Conservation (phyloP, 2,888 invertebrate genomes). For the Aphidius colemani region DNA sequence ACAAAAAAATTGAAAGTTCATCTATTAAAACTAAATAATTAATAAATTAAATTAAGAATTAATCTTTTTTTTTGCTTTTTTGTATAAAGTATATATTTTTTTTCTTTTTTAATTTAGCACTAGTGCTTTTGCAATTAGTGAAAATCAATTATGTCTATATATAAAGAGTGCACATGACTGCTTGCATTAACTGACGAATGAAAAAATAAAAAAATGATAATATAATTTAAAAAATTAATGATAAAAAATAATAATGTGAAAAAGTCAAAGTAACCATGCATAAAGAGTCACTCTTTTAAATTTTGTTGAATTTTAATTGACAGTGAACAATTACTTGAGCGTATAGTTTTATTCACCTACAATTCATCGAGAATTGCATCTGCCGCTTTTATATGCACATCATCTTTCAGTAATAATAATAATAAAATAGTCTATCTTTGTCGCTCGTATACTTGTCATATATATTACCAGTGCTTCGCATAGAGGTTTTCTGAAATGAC, state of each 20-base stretch:
- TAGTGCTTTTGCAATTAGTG: conserved; percentile 4
- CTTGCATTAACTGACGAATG: neutral
- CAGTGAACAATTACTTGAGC: conserved; percentile 13
- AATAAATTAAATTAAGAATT: neutral
- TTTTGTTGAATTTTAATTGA: conserved; percentile 14
- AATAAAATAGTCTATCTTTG: too few relatives aligned
- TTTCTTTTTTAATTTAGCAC: neutral
- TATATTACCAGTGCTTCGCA: too few relatives aligned
- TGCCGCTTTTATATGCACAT: conserved; percentile 7
- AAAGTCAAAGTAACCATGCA: too few relatives aligned
- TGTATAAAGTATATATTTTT: too few relatives aligned
- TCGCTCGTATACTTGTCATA: too few relatives aligned
- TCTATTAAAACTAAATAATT: neutral
- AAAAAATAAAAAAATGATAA: neutral
- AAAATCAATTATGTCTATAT: conserved; percentile 2
- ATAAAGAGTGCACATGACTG: conserved; percentile 6
- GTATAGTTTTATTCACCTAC: conserved; percentile 13
- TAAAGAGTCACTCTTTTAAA: too few relatives aligned
- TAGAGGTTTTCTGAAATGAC: too few relatives aligned
- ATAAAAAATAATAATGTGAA: too few relatives aligned
- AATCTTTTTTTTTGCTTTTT: conserved; percentile 3
- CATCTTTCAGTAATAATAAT: neutral
- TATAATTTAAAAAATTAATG: neutral
- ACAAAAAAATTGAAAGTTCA: neutral
- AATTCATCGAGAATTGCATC: conserved; percentile 11